phyloP scores from a whole-genome alignment of 2,888 invertebrate genomes.

The Acholoe squamosa region DNA sequence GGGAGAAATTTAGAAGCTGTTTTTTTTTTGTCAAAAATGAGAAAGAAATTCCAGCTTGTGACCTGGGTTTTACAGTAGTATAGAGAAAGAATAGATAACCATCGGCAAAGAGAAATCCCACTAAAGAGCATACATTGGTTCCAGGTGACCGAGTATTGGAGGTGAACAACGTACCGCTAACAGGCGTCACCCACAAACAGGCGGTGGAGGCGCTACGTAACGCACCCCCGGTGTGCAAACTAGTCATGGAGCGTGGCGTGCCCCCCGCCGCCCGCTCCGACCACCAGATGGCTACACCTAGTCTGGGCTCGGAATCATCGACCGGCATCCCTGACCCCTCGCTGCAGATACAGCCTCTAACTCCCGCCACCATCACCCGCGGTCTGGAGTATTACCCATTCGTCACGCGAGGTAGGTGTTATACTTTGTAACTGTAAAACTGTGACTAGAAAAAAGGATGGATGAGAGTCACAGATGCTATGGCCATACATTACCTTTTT shows the following conservation, averaged over 20 bases:
- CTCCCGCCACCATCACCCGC: neutral
- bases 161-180: slow-evolving; percentile 81
- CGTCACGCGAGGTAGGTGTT: slow-evolving; percentile 36
- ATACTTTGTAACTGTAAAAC: neutral
- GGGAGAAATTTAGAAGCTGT: too few relatives aligned
- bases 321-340: neutral
- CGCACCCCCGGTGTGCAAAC: slow-evolving; percentile 73
- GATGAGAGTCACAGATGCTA: too few relatives aligned
- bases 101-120: too few relatives aligned
- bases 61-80: too few relatives aligned
- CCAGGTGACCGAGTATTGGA: slow-evolving; percentile 82
- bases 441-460: too few relatives aligned
- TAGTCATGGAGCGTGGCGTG: slow-evolving; percentile 72
- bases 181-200: slow-evolving; percentile 82
- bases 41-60: too few relatives aligned
- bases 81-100: too few relatives aligned
- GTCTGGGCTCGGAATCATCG: neutral
- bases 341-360: neutral
- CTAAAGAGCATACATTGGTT: too few relatives aligned
- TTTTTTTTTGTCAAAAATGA: neutral
- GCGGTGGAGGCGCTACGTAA: slow-evolving; percentile 81
- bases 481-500: too few relatives aligned
- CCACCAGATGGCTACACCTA: neutral
- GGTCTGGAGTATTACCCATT: slow-evolving; percentile 50
- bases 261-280: slow-evolving; percentile 59